Evolutionary conservation across 2,888 invertebrate genomes (phyloP), one percentile per base, ranked within the genome.

Genomic region (Aspidapion aeneum): DNA sequence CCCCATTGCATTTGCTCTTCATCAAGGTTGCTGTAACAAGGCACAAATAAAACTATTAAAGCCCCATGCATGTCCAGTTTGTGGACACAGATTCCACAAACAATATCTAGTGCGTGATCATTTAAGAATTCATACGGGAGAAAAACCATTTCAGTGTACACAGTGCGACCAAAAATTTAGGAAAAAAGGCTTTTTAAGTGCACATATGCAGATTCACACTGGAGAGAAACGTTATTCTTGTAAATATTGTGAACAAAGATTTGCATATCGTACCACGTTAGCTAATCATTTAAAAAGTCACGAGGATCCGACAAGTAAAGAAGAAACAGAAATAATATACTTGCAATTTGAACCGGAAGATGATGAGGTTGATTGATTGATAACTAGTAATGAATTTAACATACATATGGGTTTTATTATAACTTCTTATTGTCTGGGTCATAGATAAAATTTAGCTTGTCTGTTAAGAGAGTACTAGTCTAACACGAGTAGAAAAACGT

Each of bases 81-180:
- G 78, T 59, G 76, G 75, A 1, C 76, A 77, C 58, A 68, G 73
- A 20, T 77, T 79, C 62, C 73, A 72, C 49, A 73, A 75, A 55
- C 69, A 70, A 1, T 69, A 71, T 16, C 73, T 73, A 1, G 63
- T 74, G 20, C 68, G 72, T 49, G 72, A 74, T 18, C 77, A 77
- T 58, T 71, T 74, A 48, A 66, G 74, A 2, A 67, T 82, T 59
- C 86, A 86, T 69, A 79, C 79, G 0, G 83, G 83, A 1, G 77
- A 82, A 16, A 84, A 83, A 68, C 85, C 85, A 1, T 74, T 71
- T 63, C 67, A 66, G 1, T 76, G 76, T 57, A 66, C 69, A 2
- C 71, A 70, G 58, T 75, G 76, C 62, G 68, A 82, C 55, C 84
- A 85, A 70, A 83, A 83, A 1, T 85, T 85, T 76, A 84, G 83